Evolutionary conservation across 2,113 vertebrate species (phyloP).

Genomic region (Melospiza georgiana): DNA sequence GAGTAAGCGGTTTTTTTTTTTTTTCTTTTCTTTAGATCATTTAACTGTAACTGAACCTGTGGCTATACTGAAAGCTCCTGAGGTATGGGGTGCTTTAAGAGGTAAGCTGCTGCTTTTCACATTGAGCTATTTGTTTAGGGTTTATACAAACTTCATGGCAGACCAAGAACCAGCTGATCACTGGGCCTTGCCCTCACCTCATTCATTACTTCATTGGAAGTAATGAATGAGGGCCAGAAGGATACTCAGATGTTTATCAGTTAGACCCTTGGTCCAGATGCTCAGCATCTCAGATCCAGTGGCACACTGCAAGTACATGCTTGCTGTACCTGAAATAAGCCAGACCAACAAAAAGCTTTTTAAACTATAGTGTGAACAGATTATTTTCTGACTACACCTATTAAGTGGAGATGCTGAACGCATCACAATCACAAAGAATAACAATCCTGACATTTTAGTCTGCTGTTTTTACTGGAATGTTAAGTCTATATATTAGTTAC

Average conservation of each 20-base stretch:
- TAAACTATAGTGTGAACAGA: neutral
- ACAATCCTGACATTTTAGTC: neutral
- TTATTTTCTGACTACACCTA: neutral
- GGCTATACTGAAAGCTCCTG: constrained; percentile 85
- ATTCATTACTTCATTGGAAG: neutral
- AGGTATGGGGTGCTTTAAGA: constrained; percentile 91
- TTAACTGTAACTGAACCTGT: constrained; percentile 77
- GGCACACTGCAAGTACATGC: fast-evolving
- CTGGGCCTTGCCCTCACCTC: neutral
- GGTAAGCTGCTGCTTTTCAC: constrained; percentile 73
- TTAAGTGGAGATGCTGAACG: neutral
- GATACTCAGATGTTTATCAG: neutral
- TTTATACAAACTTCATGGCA: neutral
- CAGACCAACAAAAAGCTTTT: neutral
- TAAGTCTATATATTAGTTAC: neutral
- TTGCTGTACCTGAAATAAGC: neutral
- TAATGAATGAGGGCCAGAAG: neutral
- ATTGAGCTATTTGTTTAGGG: neutral
- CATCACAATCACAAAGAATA: neutral
- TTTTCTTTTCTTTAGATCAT: constrained; percentile 76
- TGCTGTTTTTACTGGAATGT: neutral
- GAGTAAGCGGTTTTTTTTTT: neutral
- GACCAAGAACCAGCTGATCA: neutral
- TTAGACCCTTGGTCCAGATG: neutral
- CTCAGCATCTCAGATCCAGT: neutral